Conservation (phyloP, 1,140 invertebrate species). For the Achroia grisella region DNA sequence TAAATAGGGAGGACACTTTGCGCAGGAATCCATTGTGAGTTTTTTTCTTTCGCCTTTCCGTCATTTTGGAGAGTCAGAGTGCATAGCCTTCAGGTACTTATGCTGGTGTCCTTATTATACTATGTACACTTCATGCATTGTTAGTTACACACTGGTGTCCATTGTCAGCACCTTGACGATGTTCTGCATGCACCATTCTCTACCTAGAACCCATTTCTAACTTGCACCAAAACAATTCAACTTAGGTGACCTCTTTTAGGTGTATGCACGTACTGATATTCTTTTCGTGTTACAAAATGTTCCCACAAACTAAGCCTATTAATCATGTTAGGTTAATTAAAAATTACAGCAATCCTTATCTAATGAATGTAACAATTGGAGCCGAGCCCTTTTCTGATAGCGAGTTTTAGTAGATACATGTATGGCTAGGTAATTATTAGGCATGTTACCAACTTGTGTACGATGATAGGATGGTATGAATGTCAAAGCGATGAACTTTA, state of each 20-base stretch:
- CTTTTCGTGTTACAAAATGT: constrained; percentile 36
- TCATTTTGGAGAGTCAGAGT: constrained; percentile 76
- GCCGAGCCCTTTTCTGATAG: constrained; percentile 68
- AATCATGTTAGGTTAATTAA: constrained; percentile 53
- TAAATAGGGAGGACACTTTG: constrained; percentile 90
- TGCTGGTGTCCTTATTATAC: constrained; percentile 51
- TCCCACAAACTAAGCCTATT: constrained; percentile 52
- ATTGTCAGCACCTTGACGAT: constrained; percentile 59
- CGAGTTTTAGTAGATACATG: constrained; percentile 57
- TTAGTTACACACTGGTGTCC: constrained; percentile 69
- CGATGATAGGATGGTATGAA: constrained; percentile 68
- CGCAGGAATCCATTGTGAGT: constrained; percentile 87
- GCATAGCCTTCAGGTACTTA: constrained; percentile 57
- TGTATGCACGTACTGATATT: constrained; percentile 36
- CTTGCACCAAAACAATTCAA: constrained; percentile 63
- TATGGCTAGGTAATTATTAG: constrained; percentile 58
- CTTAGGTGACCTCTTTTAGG: constrained; percentile 39
- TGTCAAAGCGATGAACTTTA: constrained; percentile 73
- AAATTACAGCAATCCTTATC: constrained; percentile 62
- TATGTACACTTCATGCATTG: constrained; percentile 73
- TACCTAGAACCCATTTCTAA: constrained; percentile 70
- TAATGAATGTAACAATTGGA: constrained; percentile 46
- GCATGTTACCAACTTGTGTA: constrained; percentile 60
- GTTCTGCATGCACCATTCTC: constrained; percentile 68
- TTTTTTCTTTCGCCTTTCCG: constrained; percentile 84